Evolutionary conservation across 1,140 invertebrate genomes (phyloP).

Genomic region (Hyphantria cunea): DNA sequence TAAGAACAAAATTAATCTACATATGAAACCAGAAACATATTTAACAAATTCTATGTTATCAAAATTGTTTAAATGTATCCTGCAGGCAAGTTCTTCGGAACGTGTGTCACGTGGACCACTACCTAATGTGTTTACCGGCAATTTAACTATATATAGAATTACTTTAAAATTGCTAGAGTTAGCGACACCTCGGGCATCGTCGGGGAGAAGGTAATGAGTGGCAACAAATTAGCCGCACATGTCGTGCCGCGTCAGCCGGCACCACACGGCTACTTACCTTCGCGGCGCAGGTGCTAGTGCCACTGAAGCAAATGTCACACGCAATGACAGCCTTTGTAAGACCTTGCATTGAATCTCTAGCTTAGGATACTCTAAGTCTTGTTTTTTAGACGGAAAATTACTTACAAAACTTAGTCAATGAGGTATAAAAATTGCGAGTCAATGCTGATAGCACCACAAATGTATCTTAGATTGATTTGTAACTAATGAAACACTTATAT

Average conservation of each 20-base stretch:
- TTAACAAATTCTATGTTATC: too few species aligned
- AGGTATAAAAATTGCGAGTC: slow-evolving; percentile 33
- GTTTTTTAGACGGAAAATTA: slow-evolving; percentile 7
- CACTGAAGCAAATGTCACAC: slow-evolving; percentile 59
- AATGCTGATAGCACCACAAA: slow-evolving; percentile 13
- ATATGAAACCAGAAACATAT: not conserved
- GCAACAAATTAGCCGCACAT: slow-evolving; percentile 78
- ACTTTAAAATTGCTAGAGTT: slow-evolving; percentile 63
- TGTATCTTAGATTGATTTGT: slow-evolving; percentile 31
- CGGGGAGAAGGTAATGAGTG: slow-evolving; percentile 63
- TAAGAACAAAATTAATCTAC: not conserved
- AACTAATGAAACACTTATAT: too few species aligned
- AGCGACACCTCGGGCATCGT: slow-evolving; percentile 70
- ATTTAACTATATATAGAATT: slow-evolving; percentile 66
- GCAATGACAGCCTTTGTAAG: slow-evolving; percentile 36
- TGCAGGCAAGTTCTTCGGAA: slow-evolving; percentile 21
- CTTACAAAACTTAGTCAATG: slow-evolving; percentile 25
- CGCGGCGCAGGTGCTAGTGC: slow-evolving; percentile 57
- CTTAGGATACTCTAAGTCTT: not conserved
- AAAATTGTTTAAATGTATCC: slow-evolving; percentile 6
- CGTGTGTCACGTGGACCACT: slow-evolving; percentile 36
- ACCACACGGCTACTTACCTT: slow-evolving; percentile 49
- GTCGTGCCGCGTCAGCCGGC: slow-evolving; percentile 70
- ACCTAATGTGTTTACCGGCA: slow-evolving; percentile 36
- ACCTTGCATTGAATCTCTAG: slow-evolving; percentile 11